Evolutionary conservation across 2,888 invertebrate species (phyloP).

Genomic region (Pristionchus fissidentatus): DNA sequence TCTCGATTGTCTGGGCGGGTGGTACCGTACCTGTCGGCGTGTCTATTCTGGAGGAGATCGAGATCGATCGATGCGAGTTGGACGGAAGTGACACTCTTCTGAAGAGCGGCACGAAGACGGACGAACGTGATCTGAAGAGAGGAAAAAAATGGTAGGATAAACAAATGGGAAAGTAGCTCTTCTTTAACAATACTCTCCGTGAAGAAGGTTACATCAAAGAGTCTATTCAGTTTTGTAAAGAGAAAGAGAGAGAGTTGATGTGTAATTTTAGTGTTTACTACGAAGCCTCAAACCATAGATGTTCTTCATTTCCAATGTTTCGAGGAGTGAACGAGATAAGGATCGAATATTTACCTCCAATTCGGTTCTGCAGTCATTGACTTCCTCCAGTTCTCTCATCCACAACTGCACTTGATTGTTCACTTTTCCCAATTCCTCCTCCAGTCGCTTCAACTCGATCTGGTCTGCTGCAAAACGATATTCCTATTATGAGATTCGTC

Average conservation of each 20-base stretch:
- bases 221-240: not conserved
- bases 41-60: conserved; percentile 68
- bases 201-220: not conserved
- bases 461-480: conserved; percentile 4
- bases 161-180: too few species aligned
- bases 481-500: not conserved
- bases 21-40: conserved; percentile 58
- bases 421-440: conserved; percentile 46
- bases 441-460: conserved; percentile 25
- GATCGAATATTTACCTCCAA: conserved; percentile 59
- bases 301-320: too few species aligned
- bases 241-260: not conserved
- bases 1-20: not conserved
- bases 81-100: conserved; percentile 70
- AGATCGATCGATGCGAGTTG: conserved; percentile 72
- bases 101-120: conserved; percentile 67
- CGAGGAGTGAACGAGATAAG: not conserved
- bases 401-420: conserved; percentile 66
- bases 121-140: conserved; percentile 66
- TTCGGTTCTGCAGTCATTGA: conserved; percentile 67
- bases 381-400: conserved; percentile 72
- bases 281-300: too few species aligned
- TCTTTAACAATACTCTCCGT: not conserved
- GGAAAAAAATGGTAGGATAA: not conserved
- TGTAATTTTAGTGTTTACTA: too few species aligned